These are phyloP conservation scores for Fregetta grallaria DNA, from an alignment of 2,113 vertebrate genomes.

Conservation along the genomic window DNA sequence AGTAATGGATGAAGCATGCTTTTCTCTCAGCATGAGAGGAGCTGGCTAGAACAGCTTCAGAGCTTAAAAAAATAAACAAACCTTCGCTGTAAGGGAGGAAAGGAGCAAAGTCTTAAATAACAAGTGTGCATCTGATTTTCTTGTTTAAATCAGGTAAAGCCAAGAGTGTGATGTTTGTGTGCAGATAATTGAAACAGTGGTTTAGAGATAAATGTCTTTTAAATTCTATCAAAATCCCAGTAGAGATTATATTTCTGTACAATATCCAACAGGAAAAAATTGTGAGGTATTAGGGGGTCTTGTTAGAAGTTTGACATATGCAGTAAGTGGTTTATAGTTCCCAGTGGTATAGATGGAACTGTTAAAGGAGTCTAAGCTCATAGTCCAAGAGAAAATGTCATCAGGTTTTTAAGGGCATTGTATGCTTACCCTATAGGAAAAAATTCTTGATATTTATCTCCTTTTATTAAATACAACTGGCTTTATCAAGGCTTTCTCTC, in stretches of 20 bases:
- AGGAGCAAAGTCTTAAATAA: background rate
- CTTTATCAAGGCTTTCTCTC: background rate
- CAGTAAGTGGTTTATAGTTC: background rate
- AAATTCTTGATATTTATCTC: background rate
- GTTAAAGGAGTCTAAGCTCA: background rate
- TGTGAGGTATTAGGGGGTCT: background rate
- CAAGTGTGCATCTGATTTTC: background rate
- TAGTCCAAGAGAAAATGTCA: background rate
- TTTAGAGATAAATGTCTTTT: background rate
- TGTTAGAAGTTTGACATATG: background rate
- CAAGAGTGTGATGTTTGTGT: background rate
- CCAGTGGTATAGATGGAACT: background rate
- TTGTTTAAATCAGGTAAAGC: background rate
- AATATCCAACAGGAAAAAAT: background rate
- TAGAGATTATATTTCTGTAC: background rate
- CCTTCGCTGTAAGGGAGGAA: background rate
- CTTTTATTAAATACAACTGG: background rate
- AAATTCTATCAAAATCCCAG: background rate
- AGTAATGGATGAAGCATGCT: slow-evolving; percentile 56
- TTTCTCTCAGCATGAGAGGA: slow-evolving; percentile 48
- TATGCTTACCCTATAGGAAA: background rate
- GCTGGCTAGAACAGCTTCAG: slow-evolving; percentile 17
- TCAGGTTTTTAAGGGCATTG: background rate
- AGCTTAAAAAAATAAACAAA: background rate
- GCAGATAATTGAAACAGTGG: background rate